Evolutionary conservation across 30 jellyfish, hydroid and myxozoan genomes (phyloP).

Genomic region (Aurelia sp.): DNA sequence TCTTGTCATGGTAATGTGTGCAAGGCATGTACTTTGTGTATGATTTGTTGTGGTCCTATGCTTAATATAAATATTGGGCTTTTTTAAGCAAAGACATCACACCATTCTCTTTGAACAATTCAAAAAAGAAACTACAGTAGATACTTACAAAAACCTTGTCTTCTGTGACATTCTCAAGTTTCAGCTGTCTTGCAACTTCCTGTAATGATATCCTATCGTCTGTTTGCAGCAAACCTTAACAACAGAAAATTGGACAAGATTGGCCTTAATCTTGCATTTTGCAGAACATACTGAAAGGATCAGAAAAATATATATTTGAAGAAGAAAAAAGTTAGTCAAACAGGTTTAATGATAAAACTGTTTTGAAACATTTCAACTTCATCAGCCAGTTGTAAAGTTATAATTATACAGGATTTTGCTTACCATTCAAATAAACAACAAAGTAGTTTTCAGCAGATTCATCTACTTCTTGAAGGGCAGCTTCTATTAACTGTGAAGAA

Average conservation of each 20-base stretch:
- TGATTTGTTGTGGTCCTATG: too few relatives aligned
- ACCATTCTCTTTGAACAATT: too few relatives aligned
- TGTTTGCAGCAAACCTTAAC: slow-evolving; percentile 86
- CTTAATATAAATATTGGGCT: too few relatives aligned
- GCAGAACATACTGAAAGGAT: too few relatives aligned
- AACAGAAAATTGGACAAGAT: neutral
- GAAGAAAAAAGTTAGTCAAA: neutral
- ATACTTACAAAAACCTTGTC: slow-evolving; percentile 92
- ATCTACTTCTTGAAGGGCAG: slow-evolving; percentile 75
- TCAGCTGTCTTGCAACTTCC: slow-evolving; percentile 92
- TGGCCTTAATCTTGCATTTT: neutral
- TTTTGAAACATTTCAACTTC: neutral
- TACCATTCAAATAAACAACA: slow-evolving; percentile 87
- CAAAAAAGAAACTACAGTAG: neutral
- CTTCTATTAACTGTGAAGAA: slow-evolving; percentile 69
- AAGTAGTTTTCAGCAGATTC: slow-evolving; percentile 66
- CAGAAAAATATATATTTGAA: neutral
- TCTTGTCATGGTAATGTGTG: too few relatives aligned
- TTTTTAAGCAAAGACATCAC: too few relatives aligned
- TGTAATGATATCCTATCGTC: slow-evolving; percentile 95
- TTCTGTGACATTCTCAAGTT: slow-evolving; percentile 91
- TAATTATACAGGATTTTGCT: neutral
- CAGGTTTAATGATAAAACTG: neutral
- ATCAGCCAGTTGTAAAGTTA: too few relatives aligned
- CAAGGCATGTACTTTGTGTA: too few relatives aligned